These are phyloP conservation scores for Brachionus asplanchnoidis DNA, from an alignment of 1,140 invertebrate genomes.

Conservation along the genomic window DNA sequence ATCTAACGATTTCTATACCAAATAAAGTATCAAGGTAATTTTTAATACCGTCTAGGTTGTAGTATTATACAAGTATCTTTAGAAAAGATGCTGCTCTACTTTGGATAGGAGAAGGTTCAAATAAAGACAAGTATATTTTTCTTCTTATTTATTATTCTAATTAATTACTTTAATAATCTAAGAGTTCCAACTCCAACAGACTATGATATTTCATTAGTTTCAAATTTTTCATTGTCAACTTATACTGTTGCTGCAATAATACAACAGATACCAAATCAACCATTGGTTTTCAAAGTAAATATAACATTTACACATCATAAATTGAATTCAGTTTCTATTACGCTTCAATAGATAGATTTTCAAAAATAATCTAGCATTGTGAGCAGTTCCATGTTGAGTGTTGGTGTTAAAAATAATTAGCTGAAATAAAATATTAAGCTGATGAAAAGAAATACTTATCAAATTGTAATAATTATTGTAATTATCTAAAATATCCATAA, in stretches of 20 bases:
- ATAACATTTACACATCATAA: background rate
- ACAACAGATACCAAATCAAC: constrained; percentile 50
- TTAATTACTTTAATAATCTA: background rate
- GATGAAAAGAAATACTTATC: no score
- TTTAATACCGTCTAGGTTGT: background rate
- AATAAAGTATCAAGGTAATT: constrained; percentile 43
- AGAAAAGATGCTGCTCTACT: constrained; percentile 46
- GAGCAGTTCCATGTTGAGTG: no score
- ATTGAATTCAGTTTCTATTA: no score
- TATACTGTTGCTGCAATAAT: constrained; percentile 46
- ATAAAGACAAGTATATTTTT: constrained; percentile 30
- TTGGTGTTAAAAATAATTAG: no score
- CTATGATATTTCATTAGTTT: constrained; percentile 46
- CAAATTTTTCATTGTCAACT: constrained; percentile 46
- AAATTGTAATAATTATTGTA: no score
- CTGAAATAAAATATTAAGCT: no score
- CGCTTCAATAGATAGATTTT: no score
- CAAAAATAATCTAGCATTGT: no score
- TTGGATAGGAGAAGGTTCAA: constrained; percentile 49
- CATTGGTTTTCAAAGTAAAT: constrained; percentile 47
- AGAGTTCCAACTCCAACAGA: constrained; percentile 45
- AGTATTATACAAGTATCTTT: background rate
- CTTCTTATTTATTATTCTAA: background rate
- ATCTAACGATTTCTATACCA: constrained; percentile 47
- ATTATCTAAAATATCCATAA: no score